Evolutionary conservation across 2,113 vertebrate genomes (phyloP).

Genomic region (Antidorcas marsupialis): DNA sequence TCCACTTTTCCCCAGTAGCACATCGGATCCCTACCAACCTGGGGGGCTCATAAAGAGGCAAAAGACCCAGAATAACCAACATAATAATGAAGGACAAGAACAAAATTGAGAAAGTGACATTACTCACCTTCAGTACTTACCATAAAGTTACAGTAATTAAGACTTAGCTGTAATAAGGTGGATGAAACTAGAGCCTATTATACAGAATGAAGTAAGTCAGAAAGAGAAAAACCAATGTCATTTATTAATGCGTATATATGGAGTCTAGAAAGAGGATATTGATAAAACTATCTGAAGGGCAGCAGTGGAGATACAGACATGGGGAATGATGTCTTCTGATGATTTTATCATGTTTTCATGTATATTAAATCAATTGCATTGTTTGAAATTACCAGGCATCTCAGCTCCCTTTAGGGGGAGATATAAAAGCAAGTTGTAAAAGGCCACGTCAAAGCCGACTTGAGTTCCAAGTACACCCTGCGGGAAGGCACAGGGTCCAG

Average conservation of each 20-base stretch:
- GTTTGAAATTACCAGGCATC: background rate
- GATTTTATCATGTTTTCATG: background rate
- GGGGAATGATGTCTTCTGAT: background rate
- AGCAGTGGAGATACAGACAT: background rate
- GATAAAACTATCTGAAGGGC: background rate
- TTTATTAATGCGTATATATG: background rate
- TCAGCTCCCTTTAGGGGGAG: background rate
- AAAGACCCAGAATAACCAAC: background rate
- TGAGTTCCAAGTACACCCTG: background rate
- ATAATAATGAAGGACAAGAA: background rate
- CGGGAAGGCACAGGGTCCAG: fast-evolving
- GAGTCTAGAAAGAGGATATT: background rate
- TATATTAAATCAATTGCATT: background rate
- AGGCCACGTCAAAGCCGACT: background rate
- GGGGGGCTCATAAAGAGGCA: background rate
- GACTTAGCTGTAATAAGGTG: background rate
- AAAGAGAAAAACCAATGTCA: background rate
- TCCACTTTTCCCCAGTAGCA: background rate
- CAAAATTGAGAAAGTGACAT: background rate
- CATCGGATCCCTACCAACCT: background rate
- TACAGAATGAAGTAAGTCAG: background rate
- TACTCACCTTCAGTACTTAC: background rate
- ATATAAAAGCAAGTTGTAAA: background rate
- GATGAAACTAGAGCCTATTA: background rate
- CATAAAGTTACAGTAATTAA: background rate